These are phyloP conservation scores for Callorhinus ursinus DNA, from an alignment of 2,113 vertebrate species.

Conservation along the genomic window DNA sequence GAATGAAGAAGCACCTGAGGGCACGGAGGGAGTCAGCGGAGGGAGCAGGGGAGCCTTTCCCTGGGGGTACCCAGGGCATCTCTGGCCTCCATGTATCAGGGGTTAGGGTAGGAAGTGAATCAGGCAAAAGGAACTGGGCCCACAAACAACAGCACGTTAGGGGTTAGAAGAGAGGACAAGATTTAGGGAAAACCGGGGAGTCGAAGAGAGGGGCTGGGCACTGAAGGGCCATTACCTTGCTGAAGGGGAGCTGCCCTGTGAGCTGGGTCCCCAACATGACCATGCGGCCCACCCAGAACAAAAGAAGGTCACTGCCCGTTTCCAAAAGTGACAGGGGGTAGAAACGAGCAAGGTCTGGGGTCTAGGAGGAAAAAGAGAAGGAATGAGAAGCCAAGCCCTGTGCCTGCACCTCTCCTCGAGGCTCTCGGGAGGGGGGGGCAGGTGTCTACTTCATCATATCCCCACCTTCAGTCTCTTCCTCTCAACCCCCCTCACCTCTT, in stretches of 20 bases:
- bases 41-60: background rate
- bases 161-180: background rate
- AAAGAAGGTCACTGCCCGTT: conserved; percentile 94
- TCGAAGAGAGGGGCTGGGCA: background rate
- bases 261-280: conserved; percentile 94
- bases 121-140: background rate
- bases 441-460: background rate
- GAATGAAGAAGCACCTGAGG: conserved; percentile 92
- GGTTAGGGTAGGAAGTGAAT: background rate
- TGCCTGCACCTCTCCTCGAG: background rate
- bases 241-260: conserved; percentile 92
- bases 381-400: background rate
- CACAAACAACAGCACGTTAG: background rate
- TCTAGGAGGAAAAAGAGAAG: conserved; percentile 78
- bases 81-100: background rate
- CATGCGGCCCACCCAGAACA: conserved; percentile 97
- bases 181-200: background rate
- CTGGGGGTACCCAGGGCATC: background rate
- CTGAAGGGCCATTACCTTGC: conserved; percentile 84
- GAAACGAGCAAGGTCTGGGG: conserved; percentile 88
- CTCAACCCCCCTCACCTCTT: conserved; percentile 84
- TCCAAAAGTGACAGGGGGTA: conserved; percentile 93
- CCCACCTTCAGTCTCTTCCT: background rate
- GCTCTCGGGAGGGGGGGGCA: too few species aligned
- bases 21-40: background rate